A percentile compares a stretch with the other conserved stretches of the same genome.
phyloP scores from a whole-genome alignment of 1,140 invertebrate genomes.

The Bombus affinis region DNA sequence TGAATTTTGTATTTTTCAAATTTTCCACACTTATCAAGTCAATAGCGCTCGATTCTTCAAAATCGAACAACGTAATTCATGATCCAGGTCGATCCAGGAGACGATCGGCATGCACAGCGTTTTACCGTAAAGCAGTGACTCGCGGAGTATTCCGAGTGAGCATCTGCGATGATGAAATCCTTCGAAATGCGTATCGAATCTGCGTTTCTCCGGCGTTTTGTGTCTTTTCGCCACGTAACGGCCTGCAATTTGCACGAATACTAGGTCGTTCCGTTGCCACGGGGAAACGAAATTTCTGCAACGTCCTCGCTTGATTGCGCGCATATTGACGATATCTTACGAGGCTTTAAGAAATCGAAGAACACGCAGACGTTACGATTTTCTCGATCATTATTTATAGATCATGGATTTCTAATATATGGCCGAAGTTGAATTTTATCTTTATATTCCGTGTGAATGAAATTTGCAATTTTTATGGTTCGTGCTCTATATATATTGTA shows the following conservation, averaged over 20 bases:
- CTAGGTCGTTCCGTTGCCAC: slow-evolving; percentile 1
- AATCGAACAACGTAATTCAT: slow-evolving; percentile 25
- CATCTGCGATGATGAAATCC: slow-evolving; percentile 64
- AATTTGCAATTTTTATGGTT: too few species aligned
- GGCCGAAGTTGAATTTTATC: too few species aligned
- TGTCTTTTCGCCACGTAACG: slow-evolving; percentile 46
- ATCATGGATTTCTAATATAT: too few species aligned
- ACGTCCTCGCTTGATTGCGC: not conserved
- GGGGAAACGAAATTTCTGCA: not conserved
- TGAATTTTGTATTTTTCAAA: too few species aligned
- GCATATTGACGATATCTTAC: too few species aligned
- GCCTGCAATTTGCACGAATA: slow-evolving; percentile 25
- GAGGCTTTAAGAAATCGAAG: too few species aligned
- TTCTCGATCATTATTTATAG: too few species aligned
- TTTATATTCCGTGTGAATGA: too few species aligned
- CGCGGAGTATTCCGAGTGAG: slow-evolving; percentile 55
- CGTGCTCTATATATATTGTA: too few species aligned
- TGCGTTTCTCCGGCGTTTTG: slow-evolving; percentile 50
- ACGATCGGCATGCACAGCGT: slow-evolving; percentile 51
- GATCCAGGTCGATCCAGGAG: slow-evolving; percentile 18
- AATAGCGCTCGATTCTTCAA: too few species aligned
- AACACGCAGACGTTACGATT: too few species aligned
- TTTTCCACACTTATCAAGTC: too few species aligned
- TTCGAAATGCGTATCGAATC: slow-evolving; percentile 49
- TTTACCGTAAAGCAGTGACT: slow-evolving; percentile 52